Evolutionary conservation across 2,113 vertebrate genomes (phyloP).

Genomic region (Ibidorhyncha struthersii): DNA sequence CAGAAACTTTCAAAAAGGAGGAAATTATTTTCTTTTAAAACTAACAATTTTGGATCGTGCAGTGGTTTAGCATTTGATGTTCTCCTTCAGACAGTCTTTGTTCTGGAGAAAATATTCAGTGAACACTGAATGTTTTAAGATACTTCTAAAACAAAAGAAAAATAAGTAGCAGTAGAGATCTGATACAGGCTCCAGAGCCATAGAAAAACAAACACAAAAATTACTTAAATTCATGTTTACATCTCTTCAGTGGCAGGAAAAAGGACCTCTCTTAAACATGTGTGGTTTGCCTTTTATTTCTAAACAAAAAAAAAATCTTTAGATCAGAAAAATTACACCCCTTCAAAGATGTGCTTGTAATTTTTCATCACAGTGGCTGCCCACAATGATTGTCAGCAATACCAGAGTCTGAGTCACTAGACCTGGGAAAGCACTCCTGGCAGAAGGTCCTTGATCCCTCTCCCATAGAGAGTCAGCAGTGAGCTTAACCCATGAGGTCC

Average conservation of each 20-base stretch:
- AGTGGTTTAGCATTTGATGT: neutral
- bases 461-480: neutral
- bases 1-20: neutral
- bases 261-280: neutral
- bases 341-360: neutral
- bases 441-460: neutral
- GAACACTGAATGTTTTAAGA: neutral
- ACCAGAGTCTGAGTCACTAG: neutral
- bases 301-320: neutral
- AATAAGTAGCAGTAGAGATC: neutral
- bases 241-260: neutral
- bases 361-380: neutral
- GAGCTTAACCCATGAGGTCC: neutral
- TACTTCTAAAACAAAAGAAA: neutral
- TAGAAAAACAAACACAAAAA: neutral
- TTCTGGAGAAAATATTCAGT: conserved; percentile 9
- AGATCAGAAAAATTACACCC: neutral
- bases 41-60: neutral
- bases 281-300: neutral
- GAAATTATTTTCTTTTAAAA: conserved; percentile 27
- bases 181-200: neutral
- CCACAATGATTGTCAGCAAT: neutral
- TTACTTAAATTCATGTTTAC: neutral
- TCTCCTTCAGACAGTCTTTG: neutral
- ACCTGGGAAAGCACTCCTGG: neutral